A percentile compares a stretch with the other conserved stretches of the same genome.
These are phyloP conservation scores for Aphidius colemani DNA, from an alignment of 2,888 invertebrate genomes.

Conservation along the genomic window DNA sequence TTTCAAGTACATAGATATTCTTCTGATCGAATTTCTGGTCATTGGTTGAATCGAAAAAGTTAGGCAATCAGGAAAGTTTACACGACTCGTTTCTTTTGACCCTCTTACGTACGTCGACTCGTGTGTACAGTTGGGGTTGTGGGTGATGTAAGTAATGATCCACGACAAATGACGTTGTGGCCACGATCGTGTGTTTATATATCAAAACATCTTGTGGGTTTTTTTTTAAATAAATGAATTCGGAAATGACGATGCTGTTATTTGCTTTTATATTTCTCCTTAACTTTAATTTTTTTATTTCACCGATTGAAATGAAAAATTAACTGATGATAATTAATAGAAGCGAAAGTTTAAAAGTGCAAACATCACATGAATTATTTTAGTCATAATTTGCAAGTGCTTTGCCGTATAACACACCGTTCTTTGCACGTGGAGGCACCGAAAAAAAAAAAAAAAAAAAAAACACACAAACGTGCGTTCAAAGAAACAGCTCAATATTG, in stretches of 20 bases:
- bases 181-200: too few relatives aligned
- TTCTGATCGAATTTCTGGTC: slow-evolving; percentile 49
- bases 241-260: too few relatives aligned
- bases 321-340: not conserved
- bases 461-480: not conserved
- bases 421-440: not conserved
- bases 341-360: too few relatives aligned
- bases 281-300: too few relatives aligned
- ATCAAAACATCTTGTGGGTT: too few relatives aligned
- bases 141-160: slow-evolving; percentile 13
- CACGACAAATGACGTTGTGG: too few relatives aligned
- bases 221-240: too few relatives aligned
- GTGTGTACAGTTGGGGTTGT: slow-evolving; percentile 13
- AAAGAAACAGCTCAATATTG: not conserved
- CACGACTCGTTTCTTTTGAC: slow-evolving; percentile 26
- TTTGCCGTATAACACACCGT: not conserved
- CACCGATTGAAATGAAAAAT: not conserved
- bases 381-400: too few relatives aligned
- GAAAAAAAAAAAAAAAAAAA: too few relatives aligned
- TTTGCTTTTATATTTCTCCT: too few relatives aligned
- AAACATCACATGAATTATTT: too few relatives aligned
- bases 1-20: too few relatives aligned
- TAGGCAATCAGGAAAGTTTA: slow-evolving; percentile 54
- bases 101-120: slow-evolving; percentile 1
- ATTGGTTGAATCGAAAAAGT: slow-evolving; percentile 54